These are phyloP conservation scores for Chrysodeixis includens DNA, from an alignment of 2,888 invertebrate genomes.

Conservation along the genomic window DNA sequence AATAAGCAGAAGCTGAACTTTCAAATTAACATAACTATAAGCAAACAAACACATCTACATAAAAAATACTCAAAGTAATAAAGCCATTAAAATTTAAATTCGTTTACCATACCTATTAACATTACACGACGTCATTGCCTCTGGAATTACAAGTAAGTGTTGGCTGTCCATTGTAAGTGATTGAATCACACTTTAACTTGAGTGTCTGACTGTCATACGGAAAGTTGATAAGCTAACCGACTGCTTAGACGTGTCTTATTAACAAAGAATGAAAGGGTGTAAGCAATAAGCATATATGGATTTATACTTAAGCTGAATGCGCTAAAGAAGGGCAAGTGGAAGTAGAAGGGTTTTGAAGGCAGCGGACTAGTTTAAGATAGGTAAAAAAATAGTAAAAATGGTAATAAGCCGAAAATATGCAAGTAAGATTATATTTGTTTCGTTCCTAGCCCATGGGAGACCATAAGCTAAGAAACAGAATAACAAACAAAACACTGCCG, in stretches of 20 bases:
- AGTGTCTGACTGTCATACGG: conserved; percentile 57
- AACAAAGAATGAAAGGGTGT: conserved; percentile 36
- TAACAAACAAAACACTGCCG: too few relatives aligned
- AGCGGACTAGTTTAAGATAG: too few relatives aligned
- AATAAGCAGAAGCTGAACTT: background rate
- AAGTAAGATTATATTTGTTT: too few relatives aligned
- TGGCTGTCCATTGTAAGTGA: conserved; percentile 61
- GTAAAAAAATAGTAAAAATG: too few relatives aligned
- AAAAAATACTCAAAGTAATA: conserved; percentile 33
- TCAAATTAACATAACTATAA: background rate
- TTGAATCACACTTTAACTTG: conserved; percentile 63
- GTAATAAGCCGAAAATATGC: too few relatives aligned
- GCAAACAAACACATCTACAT: conserved; percentile 31
- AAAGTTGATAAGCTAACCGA: conserved; percentile 52
- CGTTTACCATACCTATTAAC: conserved; percentile 51
- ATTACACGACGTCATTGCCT: conserved; percentile 61
- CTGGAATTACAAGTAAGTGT: conserved; percentile 64
- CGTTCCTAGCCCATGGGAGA: too few relatives aligned
- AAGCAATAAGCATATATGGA: background rate
- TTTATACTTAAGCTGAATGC: too few relatives aligned
- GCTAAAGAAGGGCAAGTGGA: too few relatives aligned
- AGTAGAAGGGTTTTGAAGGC: too few relatives aligned
- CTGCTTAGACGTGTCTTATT: conserved; percentile 45
- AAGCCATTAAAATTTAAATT: conserved; percentile 50
- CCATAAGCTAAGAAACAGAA: too few relatives aligned